These are phyloP conservation scores for Drosophila albomicans DNA, from an alignment of 1,140 invertebrate species.

Conservation along the genomic window DNA sequence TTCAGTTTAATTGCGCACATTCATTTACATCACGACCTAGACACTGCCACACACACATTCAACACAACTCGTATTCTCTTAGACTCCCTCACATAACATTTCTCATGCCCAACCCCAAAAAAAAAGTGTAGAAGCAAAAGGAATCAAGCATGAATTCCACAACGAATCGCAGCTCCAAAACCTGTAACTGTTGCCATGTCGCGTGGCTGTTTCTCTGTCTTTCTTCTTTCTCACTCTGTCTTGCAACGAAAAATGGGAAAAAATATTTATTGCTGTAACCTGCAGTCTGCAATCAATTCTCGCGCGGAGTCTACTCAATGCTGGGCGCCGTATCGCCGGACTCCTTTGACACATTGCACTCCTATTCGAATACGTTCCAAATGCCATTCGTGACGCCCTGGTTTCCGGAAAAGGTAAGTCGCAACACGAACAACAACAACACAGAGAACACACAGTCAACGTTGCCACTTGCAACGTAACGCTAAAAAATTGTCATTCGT, in stretches of 20 bases:
- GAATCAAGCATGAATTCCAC: not conserved
- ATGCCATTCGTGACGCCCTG: constrained; percentile 98
- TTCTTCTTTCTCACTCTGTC: constrained; percentile 77
- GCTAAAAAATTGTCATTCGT: constrained; percentile 64
- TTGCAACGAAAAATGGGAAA: constrained; percentile 14
- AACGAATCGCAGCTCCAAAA: constrained; percentile 16
- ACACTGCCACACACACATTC: constrained; percentile 45
- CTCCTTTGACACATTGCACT: constrained; percentile 97
- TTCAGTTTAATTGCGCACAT: constrained; percentile 72
- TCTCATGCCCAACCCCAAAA: not conserved
- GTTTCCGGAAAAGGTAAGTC: constrained; percentile 95
- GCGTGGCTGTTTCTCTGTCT: constrained; percentile 8
- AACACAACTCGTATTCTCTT: constrained; percentile 9
- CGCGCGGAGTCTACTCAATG: constrained; percentile 95
- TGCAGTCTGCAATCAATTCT: constrained; percentile 96
- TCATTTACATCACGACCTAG: constrained; percentile 64
- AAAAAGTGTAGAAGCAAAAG: not conserved
- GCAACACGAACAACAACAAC: constrained; percentile 11
- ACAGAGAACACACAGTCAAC: not conserved
- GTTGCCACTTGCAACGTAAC: not conserved
- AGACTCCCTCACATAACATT: constrained; percentile 1
- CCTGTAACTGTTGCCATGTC: constrained; percentile 23
- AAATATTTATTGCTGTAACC: constrained; percentile 74
- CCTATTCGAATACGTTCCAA: constrained; percentile 97
- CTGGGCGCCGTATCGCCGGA: constrained; percentile 96